Percentiles rank a stretch among this genome's conserved stretches.
These are phyloP conservation scores for Polietes domitor DNA, from an alignment of 2,888 invertebrate species.

Conservation along the genomic window DNA sequence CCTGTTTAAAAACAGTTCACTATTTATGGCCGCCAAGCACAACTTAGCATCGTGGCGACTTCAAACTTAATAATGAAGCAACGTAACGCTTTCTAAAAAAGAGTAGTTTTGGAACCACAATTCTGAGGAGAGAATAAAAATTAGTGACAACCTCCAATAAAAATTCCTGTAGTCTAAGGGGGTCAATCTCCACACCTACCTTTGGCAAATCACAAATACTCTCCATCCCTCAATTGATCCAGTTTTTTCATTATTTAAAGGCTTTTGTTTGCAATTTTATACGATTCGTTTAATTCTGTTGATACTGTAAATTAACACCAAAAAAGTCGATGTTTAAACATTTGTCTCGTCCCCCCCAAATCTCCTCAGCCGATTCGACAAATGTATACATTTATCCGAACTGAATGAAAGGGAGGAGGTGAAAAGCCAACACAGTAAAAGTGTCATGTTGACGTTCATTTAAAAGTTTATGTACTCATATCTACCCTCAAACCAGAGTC, in stretches of 20 bases:
- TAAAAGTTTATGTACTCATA: constrained; percentile 18
- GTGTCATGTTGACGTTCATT: constrained; percentile 62
- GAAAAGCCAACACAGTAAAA: constrained; percentile 8
- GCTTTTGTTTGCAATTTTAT: constrained; percentile 69
- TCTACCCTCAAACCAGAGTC: constrained; percentile 33
- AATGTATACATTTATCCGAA: constrained; percentile 56
- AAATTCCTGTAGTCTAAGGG: no score
- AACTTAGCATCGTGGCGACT: no score
- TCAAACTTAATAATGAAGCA: not conserved
- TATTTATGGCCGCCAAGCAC: no score
- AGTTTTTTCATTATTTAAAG: constrained; percentile 26
- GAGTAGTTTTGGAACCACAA: no score
- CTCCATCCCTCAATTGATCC: constrained; percentile 13
- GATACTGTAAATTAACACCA: constrained; percentile 76
- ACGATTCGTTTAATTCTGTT: constrained; percentile 79
- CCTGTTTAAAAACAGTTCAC: no score
- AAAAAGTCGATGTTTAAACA: constrained; percentile 76
- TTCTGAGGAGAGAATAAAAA: no score
- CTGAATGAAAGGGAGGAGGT: not conserved
- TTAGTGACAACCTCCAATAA: no score
- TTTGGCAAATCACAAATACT: no score
- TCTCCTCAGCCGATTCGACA: not conserved
- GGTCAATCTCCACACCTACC: no score
- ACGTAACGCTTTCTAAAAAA: no score
- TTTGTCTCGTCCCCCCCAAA: constrained; percentile 66